Base-by-base conservation (phyloP, 2,888 invertebrate species). In the Arctia plantaginis region DNA sequence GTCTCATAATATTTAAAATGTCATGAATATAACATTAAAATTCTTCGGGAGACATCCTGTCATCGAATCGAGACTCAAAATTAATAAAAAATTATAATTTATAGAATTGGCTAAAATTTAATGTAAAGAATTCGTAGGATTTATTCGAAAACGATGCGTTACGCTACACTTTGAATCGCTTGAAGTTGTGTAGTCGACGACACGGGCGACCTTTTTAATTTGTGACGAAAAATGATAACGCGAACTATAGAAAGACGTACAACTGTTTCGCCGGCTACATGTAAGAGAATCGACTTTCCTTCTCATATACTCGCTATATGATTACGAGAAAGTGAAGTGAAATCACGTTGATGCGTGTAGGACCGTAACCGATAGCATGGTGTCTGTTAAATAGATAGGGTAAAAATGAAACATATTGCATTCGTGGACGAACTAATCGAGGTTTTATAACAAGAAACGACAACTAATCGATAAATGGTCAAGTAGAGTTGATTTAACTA, bases 401-500 rank as follows among this genome's bases (percentile, higher is more conserved):
- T 90, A 93, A 90, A 90, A 82, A 91, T 91, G 93, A 94, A 94
- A 93, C 93, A 93, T 93, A 93, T 93, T 93, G 94, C 93, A 94
- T 93, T 93, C 91, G 93, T 93, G 93, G 92, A 93, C 92, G 90
- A 93, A 93, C 92, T 91, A 93, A 93, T 92, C 92, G 92, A 93
- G 90, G 91, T 91, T 90, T 90, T 90, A 89, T 89, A 93, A 91
- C 90, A 89, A 87, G 66, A 88, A 90, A 90, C 90, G 92, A 93
- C 92, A 90, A 91, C 91, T 92, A 92, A 93, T 93, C 93, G 93
- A 93, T 93, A 91, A 93, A 95, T 94, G 95, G 95, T 95, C 93
- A 92, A 93, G 96, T 96, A 95, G 96, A 96, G 96, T 96, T 96
- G 96, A 96, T 95, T 96, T 95, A 93, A 94, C 94, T 96, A 96